Evolutionary conservation across 2,888 invertebrate genomes (phyloP).

Genomic region (Nemapogon koenigi): DNA sequence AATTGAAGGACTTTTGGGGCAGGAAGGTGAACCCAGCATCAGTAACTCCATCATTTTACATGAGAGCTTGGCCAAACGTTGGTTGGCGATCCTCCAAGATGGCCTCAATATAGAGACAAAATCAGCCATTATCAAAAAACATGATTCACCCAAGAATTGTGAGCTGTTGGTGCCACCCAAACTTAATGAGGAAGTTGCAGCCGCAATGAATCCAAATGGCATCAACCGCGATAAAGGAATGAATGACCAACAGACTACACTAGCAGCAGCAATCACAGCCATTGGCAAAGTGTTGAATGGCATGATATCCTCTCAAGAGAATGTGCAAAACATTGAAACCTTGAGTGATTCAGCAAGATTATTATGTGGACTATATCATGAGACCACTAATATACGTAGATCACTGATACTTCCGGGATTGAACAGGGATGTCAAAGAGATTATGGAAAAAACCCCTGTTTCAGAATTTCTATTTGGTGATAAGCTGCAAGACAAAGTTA

Average conservation of each 20-base stretch:
- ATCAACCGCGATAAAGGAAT: slow-evolving; percentile 5
- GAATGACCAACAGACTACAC: slow-evolving; percentile 3
- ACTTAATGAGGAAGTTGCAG: slow-evolving; percentile 7
- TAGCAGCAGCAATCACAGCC: background rate
- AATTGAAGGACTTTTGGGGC: too few species aligned
- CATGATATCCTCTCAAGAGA: background rate
- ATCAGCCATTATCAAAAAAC: too few species aligned
- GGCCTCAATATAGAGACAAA: too few species aligned
- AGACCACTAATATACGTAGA: background rate
- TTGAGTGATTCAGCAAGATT: slow-evolving; percentile 8
- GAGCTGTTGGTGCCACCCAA: slow-evolving; percentile 3
- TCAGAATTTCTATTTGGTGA: slow-evolving; percentile 9
- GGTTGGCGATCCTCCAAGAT: too few species aligned
- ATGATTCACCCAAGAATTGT: slow-evolving; percentile 4
- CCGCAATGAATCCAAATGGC: background rate
- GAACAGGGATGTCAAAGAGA: slow-evolving; percentile 4
- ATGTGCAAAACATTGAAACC: background rate
- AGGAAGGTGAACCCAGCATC: too few species aligned
- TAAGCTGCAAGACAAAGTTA: slow-evolving; percentile 7
- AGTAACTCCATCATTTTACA: too few species aligned
- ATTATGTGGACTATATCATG: slow-evolving; percentile 5
- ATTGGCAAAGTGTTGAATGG: slow-evolving; percentile 9
- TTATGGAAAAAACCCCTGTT: slow-evolving; percentile 1
- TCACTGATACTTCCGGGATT: slow-evolving; percentile 1
- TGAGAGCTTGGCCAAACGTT: too few species aligned